phyloP scores from a whole-genome alignment of 2,888 invertebrate species.

The Erebia aethiops region DNA sequence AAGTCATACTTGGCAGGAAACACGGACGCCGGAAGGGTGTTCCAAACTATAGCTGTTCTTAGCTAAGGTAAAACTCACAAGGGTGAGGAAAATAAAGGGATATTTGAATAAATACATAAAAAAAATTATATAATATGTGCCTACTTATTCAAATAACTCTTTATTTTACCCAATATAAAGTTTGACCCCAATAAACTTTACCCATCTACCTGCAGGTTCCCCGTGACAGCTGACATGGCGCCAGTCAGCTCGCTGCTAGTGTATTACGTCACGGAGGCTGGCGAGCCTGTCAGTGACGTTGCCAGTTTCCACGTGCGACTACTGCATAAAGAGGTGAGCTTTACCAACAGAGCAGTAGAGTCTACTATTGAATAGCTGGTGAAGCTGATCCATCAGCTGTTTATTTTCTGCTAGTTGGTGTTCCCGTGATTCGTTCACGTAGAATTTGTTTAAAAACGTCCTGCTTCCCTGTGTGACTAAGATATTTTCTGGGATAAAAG shows the following conservation, averaged over 20 bases:
- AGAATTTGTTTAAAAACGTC: no score
- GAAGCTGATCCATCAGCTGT: neutral
- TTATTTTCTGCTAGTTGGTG: neutral
- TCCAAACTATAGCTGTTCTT: no score
- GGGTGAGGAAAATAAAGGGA: no score
- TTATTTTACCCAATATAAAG: neutral
- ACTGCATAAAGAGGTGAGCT: conserved; percentile 83
- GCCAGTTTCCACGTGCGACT: conserved; percentile 85
- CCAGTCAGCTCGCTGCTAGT: conserved; percentile 86
- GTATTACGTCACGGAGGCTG: conserved; percentile 85
- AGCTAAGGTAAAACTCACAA: no score
- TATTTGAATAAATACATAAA: no score
- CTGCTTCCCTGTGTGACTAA: no score
- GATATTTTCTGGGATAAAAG: no score
- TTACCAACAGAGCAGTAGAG: conserved; percentile 1
- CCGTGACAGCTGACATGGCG: conserved; percentile 86
- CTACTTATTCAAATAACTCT: neutral
- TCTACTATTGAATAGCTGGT: neutral
- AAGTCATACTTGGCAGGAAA: no score
- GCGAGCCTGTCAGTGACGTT: conserved; percentile 86
- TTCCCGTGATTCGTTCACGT: no score
- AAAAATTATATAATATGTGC: neutral
- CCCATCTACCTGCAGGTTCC: conserved; percentile 74
- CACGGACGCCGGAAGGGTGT: no score
- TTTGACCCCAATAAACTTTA: conserved; percentile 22